Evolutionary conservation across 2,797 vertebrate species (phyloP).

Genomic region (Erethizon dorsatum): DNA sequence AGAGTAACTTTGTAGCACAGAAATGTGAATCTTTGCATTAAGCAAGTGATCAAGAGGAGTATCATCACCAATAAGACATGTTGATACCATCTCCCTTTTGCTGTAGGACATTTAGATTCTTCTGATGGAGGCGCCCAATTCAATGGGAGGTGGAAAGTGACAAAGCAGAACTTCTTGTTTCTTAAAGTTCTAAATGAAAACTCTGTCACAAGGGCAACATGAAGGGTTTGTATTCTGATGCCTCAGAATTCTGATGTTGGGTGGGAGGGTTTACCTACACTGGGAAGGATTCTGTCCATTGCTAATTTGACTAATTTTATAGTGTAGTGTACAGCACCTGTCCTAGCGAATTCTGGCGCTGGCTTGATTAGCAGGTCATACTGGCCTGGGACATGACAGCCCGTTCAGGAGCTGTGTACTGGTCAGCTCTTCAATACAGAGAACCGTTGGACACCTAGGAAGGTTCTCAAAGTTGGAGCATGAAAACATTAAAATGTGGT

Average conservation of each 20-base stretch:
- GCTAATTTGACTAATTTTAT: neutral
- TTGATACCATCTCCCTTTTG: no score
- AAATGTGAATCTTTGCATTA: neutral
- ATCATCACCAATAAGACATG: neutral
- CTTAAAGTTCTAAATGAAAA: no score
- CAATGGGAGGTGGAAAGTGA: neutral
- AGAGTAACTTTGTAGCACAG: neutral
- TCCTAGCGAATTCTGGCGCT: neutral
- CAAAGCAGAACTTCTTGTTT: neutral
- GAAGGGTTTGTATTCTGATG: no score
- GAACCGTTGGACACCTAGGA: neutral
- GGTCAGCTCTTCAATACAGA: neutral
- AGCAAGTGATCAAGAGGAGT: neutral
- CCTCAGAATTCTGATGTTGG: no score
- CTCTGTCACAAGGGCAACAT: fast-evolving
- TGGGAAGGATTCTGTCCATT: neutral
- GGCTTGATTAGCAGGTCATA: neutral
- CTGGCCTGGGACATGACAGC: neutral
- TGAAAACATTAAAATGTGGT: no score
- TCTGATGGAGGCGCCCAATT: neutral
- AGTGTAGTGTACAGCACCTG: neutral
- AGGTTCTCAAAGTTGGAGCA: neutral
- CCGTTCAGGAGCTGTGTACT: fast-evolving
- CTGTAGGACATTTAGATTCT: neutral
- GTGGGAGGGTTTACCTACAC: neutral